A percentile compares a stretch with the other conserved stretches of the same genome.
Conservation (phyloP, 2,797 vertebrate species). For the Sphenopsis melanotis region DNA sequence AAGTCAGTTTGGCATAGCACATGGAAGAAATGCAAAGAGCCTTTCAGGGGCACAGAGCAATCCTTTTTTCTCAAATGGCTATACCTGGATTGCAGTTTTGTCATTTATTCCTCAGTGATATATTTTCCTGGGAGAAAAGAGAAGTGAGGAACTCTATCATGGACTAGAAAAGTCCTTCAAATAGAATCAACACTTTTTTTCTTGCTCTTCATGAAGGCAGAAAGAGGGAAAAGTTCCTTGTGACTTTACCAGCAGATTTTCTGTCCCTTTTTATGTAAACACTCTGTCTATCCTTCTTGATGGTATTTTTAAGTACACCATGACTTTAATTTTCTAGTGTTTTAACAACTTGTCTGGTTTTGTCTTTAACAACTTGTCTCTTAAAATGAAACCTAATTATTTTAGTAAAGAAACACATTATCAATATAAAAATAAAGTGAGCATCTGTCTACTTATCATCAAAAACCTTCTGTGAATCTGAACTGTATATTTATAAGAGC, state of each 20-base stretch:
- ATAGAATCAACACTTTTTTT: not conserved
- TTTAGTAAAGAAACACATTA: slow-evolving; percentile 53
- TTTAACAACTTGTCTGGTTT: slow-evolving; percentile 54
- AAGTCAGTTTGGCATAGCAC: not conserved
- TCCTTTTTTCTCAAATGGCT: not conserved
- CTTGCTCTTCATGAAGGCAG: not conserved
- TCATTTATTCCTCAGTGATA: not conserved
- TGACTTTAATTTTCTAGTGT: slow-evolving; percentile 28
- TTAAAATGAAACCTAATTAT: slow-evolving; percentile 46
- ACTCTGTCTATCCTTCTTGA: slow-evolving; percentile 7
- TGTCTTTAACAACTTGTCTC: slow-evolving; percentile 57
- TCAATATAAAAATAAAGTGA: slow-evolving; percentile 50
- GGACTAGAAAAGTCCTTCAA: not conserved
- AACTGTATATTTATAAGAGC: not conserved
- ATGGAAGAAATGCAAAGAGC: not conserved
- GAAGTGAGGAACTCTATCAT: not conserved
- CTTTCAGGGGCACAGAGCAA: not conserved
- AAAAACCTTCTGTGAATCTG: slow-evolving; percentile 47
- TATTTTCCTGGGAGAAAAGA: not conserved
- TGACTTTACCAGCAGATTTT: slow-evolving; percentile 33
- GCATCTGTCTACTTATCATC: slow-evolving; percentile 27
- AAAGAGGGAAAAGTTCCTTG: slow-evolving; percentile 2
- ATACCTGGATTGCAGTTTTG: not conserved
- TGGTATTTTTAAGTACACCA: slow-evolving; percentile 28
- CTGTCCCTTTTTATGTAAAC: slow-evolving; percentile 26